Evolutionary conservation across 1,140 invertebrate species (phyloP), one percentile per base, ranked within the genome.

Genomic region (Anagrus nilaparvatae): DNA sequence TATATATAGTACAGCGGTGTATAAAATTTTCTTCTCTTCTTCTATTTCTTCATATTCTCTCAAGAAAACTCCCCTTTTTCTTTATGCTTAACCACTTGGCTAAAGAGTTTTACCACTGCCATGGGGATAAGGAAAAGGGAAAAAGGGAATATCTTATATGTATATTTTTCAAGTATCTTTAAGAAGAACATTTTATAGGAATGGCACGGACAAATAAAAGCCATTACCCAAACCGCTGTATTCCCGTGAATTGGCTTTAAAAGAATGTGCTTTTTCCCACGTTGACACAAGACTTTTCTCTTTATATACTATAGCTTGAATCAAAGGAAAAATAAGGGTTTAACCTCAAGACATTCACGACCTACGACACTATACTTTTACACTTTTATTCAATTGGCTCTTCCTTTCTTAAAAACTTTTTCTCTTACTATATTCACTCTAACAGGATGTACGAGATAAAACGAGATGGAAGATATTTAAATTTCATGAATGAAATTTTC

Each of bases 161-260:
- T n/a, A n/a, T n/a, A n/a, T n/a, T n/a, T n/a, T n/a, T n/a, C n/a
- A n/a, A n/a, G n/a, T n/a, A n/a, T n/a, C n/a, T n/a, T n/a, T n/a
- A n/a, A n/a, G n/a, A n/a, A n/a, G n/a, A n/a, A n/a, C n/a, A n/a
- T n/a, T n/a, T n/a, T n/a, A 24, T 20, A 18, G 46, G 34, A 40
- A 32, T 24, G 43, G 29, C 43, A 53, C 50, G 53, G 53, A 63
- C 59, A 59, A 60, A 61, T 63, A 61, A 65, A 65, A 65, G 41
- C 63, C 61, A 65, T 65, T 65, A 65, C 59, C 55, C 61, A 62
- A 33, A 40, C 38, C 38, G 23, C 37, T 31, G 30, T 46, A 31
- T 47, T 44, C 57, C 52, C 36, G 21, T 24, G 40, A 53, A 53
- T 48, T 21, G 35, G 32, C 45, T 39, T 40, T 40, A 17, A 36